Conservation (phyloP, 2,888 invertebrate species). For the Sesia bembeciformis region DNA sequence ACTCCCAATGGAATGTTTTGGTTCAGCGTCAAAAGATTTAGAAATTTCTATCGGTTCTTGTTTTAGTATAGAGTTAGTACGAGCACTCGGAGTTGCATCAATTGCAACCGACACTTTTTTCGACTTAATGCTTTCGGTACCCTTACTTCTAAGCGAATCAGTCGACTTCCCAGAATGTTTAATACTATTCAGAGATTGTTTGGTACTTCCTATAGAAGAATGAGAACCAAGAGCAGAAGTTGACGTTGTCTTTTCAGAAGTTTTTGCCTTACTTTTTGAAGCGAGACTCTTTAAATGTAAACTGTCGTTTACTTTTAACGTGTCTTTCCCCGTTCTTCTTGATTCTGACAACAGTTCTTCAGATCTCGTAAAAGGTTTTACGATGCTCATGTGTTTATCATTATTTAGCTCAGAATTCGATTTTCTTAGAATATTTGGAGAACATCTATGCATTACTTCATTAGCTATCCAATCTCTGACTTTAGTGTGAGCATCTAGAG, state of each 20-base stretch:
- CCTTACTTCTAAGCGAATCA: constrained; percentile 58
- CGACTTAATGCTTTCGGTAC: constrained; percentile 60
- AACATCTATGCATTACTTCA: constrained; percentile 82
- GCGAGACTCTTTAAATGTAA: constrained; percentile 24
- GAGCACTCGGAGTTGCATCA: constrained; percentile 84
- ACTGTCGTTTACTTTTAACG: constrained; percentile 23
- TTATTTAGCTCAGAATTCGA: constrained; percentile 49
- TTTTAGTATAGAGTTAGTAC: constrained; percentile 81
- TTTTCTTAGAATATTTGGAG: constrained; percentile 78
- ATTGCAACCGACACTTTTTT: constrained; percentile 84
- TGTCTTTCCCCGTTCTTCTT: constrained; percentile 33
- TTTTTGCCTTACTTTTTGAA: constrained; percentile 39
- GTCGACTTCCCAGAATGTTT: constrained; percentile 51
- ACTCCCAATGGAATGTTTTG: constrained; percentile 40
- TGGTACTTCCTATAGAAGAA: constrained; percentile 51
- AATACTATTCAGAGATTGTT: constrained; percentile 32
- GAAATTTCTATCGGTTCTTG: constrained; percentile 85
- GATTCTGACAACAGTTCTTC: constrained; percentile 57
- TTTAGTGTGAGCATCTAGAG: constrained; percentile 89
- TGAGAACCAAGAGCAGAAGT: constrained; percentile 63
- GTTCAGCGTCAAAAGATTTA: constrained; percentile 73
- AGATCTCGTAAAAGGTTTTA: constrained; percentile 57
- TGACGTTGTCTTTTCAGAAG: constrained; percentile 63
- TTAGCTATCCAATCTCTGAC: constrained; percentile 91
- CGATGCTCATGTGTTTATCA: constrained; percentile 33